Evolutionary conservation across 2,888 invertebrate species (phyloP).

Genomic region (Caenorhabditis drosophilae): DNA sequence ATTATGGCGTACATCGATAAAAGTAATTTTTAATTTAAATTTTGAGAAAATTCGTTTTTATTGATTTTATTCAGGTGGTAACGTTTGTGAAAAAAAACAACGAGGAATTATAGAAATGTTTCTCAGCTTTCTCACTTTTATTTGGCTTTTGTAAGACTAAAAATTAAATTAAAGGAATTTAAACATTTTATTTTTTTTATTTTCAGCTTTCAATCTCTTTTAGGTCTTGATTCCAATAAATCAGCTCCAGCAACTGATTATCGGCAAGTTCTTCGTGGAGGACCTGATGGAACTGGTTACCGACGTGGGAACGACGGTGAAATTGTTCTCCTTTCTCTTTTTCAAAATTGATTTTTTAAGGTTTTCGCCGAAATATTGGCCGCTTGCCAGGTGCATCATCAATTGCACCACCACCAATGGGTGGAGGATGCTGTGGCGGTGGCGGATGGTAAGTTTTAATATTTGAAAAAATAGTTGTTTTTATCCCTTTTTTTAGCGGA

Average conservation of each 20-base stretch:
- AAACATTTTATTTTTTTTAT: too few species aligned
- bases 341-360: conserved; percentile 3
- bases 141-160: conserved; percentile 42
- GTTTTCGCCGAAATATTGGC: conserved; percentile 30
- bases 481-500: conserved; percentile 6
- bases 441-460: conserved; percentile 31
- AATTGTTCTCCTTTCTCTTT: not conserved
- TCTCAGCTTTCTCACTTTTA: conserved; percentile 27
- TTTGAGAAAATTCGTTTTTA: not conserved
- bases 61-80: conserved; percentile 34
- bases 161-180: too few species aligned
- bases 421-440: conserved; percentile 48
- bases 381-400: conserved; percentile 27
- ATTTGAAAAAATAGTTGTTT: not conserved
- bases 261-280: conserved; percentile 23
- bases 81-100: conserved; percentile 33
- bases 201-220: conserved; percentile 40
- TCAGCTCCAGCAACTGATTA: conserved; percentile 27
- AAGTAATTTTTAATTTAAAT: too few species aligned
- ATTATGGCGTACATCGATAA: conserved; percentile 39
- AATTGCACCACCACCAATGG: conserved; percentile 45
- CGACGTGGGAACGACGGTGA: conserved; percentile 31
- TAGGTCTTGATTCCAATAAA: conserved; percentile 27
- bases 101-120: conserved; percentile 35
- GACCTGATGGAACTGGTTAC: conserved; percentile 15